Evolutionary conservation across 1,140 invertebrate genomes (phyloP).

Genomic region (Brevipalpus yothersi): DNA sequence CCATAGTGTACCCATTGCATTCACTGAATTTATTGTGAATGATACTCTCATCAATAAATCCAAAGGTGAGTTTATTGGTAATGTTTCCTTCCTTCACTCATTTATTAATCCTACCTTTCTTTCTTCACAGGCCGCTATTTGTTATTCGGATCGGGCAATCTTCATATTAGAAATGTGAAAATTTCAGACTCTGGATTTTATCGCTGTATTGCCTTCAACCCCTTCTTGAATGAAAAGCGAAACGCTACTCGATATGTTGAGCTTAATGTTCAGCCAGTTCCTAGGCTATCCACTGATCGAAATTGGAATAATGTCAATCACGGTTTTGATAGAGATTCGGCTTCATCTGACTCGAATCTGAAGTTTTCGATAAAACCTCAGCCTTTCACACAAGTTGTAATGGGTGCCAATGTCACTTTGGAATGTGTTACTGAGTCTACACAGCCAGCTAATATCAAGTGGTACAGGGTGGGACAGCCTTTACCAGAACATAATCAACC

Average conservation of each 20-base stretch:
- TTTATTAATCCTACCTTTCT: not conserved
- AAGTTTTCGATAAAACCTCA: constrained; percentile 7
- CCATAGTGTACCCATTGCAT: constrained; percentile 34
- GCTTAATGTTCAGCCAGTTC: constrained; percentile 5
- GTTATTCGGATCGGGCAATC: constrained; percentile 14
- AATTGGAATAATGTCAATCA: not conserved
- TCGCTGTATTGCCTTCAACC: constrained; percentile 14
- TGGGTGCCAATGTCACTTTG: constrained; percentile 32
- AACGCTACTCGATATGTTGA: constrained; percentile 7
- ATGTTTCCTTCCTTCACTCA: too few species aligned
- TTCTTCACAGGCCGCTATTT: constrained; percentile 6
- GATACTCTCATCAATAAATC: constrained; percentile 6
- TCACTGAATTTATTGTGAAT: constrained; percentile 14
- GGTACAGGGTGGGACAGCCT: constrained; percentile 23
- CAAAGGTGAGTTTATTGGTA: constrained; percentile 8
- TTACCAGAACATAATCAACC: not conserved
- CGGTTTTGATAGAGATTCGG: too few species aligned
- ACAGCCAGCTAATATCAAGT: constrained; percentile 29
- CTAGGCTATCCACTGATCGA: not conserved
- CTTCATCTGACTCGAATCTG: not conserved
- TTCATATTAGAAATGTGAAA: constrained; percentile 14
- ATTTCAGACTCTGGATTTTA: constrained; percentile 14
- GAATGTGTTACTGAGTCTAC: constrained; percentile 34
- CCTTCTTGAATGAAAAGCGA: constrained; percentile 11
- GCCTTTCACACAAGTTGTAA: constrained; percentile 11